Evolutionary conservation across 2,113 vertebrate species (phyloP), one percentile per base, ranked within the genome.

Genomic region (Nibea albiflora): DNA sequence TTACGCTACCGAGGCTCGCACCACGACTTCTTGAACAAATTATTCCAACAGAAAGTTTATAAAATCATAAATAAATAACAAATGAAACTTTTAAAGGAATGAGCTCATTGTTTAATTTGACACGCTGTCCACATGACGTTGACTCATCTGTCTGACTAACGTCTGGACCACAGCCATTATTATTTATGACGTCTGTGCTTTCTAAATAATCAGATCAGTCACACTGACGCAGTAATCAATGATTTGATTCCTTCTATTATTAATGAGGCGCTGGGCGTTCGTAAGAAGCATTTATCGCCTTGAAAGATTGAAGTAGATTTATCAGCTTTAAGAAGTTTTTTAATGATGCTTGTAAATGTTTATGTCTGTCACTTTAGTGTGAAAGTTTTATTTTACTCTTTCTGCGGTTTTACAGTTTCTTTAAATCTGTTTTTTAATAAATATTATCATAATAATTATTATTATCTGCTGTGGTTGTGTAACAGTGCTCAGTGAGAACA

Each of bases 381-480:
- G 24, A 26, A 26, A 26, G 24, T 26, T 35, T 35, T 35, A 35
- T 35, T 35, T 35, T 6, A 35, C 31, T 8, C 31, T 8, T 35
- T 35, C 6, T 35, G 31, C 6, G 6, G 31, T 35, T 35, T 35
- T 35, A 35, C 5, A 35, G 31, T 35, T 35, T 35, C 1, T 35
- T 35, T 35, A 35, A 35, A 8, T 6, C 1, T 35, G 31, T 35
- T 35, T 35, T 35, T 35, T 5, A 35, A 35, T 35, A 35, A 35
- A 35, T 6, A 8, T 35, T 35, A 35, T 35, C 35, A 35, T 35
- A 1, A 35, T 35, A 8, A 8, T 8, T 35, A 35, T 35, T 35
- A 35, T 35, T 35, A 35, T 35, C 42, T 71, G 39, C n/a, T 69
- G 44, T 57, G 31, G 19, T 79, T 72, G 16, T 72, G 35, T 54